These are phyloP conservation scores for Pagrus major DNA, from an alignment of 2,113 vertebrate genomes.

Conservation along the genomic window DNA sequence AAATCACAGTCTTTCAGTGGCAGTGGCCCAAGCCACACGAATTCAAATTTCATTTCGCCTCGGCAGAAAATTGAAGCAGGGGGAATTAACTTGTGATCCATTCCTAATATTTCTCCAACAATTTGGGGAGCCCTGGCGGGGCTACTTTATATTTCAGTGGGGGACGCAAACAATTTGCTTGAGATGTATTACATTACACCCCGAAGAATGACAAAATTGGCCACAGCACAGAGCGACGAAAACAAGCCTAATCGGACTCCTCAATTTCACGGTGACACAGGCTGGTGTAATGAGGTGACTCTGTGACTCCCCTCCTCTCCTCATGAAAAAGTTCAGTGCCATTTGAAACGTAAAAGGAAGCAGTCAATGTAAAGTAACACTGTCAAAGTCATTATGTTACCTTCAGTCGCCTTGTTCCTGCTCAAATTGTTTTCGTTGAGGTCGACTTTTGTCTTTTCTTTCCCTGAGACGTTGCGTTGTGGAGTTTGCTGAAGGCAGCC, in stretches of 20 bases:
- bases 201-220: slow-evolving; percentile 77
- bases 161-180: slow-evolving; percentile 80
- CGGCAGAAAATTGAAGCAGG: slow-evolving; percentile 71
- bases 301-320: slow-evolving; percentile 29
- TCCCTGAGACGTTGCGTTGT: not conserved
- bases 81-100: slow-evolving; percentile 80
- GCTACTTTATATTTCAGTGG: slow-evolving; percentile 69
- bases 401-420: slow-evolving; percentile 22
- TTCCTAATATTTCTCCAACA: slow-evolving; percentile 76
- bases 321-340: slow-evolving; percentile 44
- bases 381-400: slow-evolving; percentile 31
- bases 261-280: slow-evolving; percentile 81
- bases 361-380: slow-evolving; percentile 29
- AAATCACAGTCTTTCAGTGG: slow-evolving; percentile 76
- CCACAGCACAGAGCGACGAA: slow-evolving; percentile 55
- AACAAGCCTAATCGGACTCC: slow-evolving; percentile 78
- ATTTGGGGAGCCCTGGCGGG: slow-evolving; percentile 66
- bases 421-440: slow-evolving; percentile 9
- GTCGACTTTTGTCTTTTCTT: not conserved
- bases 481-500: slow-evolving; percentile 3
- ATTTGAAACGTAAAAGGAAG: slow-evolving; percentile 30
- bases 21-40: slow-evolving; percentile 64
- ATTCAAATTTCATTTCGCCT: slow-evolving; percentile 79
- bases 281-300: slow-evolving; percentile 72
- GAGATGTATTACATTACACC: slow-evolving; percentile 78